These are phyloP conservation scores for Rynchops niger DNA, from an alignment of 2,113 vertebrate species.

Conservation along the genomic window DNA sequence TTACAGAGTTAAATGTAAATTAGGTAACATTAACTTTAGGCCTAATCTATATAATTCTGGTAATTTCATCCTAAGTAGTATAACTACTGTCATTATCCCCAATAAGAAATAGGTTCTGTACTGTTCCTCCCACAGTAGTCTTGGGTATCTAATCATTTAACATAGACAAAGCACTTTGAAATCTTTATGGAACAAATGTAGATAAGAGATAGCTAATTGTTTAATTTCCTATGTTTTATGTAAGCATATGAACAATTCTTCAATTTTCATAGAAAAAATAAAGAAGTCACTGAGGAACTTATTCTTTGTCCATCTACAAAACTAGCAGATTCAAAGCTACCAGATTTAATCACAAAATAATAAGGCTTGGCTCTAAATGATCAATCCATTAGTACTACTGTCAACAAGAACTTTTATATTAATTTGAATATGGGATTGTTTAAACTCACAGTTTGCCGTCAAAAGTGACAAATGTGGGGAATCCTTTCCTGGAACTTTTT, in stretches of 20 bases:
- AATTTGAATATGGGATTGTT: not conserved
- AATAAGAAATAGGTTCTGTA: not conserved
- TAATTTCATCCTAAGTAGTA: not conserved
- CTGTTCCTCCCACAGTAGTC: not conserved
- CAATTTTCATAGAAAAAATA: not conserved
- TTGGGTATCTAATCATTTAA: not conserved
- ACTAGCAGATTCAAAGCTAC: not conserved
- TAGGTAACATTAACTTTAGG: not conserved
- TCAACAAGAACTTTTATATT: not conserved
- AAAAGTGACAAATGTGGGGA: not conserved
- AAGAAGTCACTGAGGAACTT: not conserved
- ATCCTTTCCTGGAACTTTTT: not conserved
- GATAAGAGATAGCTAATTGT: not conserved
- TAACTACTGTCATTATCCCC: not conserved
- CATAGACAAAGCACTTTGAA: not conserved
- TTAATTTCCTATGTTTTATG: not conserved
- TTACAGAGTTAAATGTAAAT: not conserved
- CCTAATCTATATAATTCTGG: not conserved
- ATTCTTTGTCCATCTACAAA: not conserved
- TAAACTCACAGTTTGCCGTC: not conserved
- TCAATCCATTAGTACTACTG: not conserved
- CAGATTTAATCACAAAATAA: not conserved
- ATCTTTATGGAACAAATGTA: not conserved
- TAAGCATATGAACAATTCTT: not conserved
- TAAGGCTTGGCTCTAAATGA: not conserved